Base-by-base conservation (phyloP, 2,797 vertebrate genomes). In the Euthynnus affinis region DNA sequence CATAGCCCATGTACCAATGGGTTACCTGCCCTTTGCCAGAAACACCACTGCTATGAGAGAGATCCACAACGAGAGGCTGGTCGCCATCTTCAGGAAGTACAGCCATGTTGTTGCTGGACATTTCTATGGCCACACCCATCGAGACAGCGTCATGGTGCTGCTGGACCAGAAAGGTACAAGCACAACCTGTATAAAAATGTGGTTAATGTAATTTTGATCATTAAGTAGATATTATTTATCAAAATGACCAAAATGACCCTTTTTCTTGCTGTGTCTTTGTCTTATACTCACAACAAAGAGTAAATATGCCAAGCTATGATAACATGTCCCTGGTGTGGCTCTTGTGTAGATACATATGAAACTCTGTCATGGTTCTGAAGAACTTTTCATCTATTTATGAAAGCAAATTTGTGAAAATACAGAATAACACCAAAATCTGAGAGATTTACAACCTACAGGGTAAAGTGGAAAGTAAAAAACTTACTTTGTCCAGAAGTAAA, bases 101-200 rank as follows among this genome's bases (percentile, higher is more conserved):
- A 97, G 96, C 25, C 81, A 88, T 5, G 82, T 99, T 60, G 96
- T 99, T 51, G 92, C 77, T 0, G 97, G 97, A 13, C 98, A 99
- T 9, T 99, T 99, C 94, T 99, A 96, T 27, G 98, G 98, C 67
- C 98, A 99, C 91, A 99, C 97, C 25, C 98, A 99, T 83, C 93
- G 95, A 66, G 98, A 99, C 87, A 98, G 97, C 87, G 67, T 99
- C 80, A 99, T 99, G 98, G 93, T 99, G 74, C 96, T 99, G 84
- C 82, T 96, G 70, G 96, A 98, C 93, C 78, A 91, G 66, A 86
- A 94, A 89, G 97, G 98, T 98, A 93, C 93, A 22, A 7, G 1
- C 51, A 52, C 10, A 20, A 37, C 15, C 17, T 37, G 37, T 10
- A 37, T 3, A 37, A 37, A 29, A 8, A 15, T 22, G 8, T 5